Conservation (phyloP, 2,888 invertebrate species). For the Calameuta pallipes region DNA sequence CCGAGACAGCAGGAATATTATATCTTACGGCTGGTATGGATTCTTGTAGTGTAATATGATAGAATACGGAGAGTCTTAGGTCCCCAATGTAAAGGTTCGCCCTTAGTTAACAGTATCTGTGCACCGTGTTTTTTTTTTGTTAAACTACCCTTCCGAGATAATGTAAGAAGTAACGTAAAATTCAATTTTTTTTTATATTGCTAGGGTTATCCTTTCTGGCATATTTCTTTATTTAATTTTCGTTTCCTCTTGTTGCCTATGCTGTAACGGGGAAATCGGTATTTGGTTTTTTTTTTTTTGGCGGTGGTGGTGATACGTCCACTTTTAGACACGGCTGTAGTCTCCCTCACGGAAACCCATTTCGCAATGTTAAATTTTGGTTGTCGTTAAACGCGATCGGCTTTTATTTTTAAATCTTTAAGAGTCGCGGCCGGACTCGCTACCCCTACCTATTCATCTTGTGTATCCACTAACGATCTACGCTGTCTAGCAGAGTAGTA, state of each 20-base stretch:
- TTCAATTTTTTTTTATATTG: not conserved
- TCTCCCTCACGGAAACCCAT: slow-evolving; percentile 11
- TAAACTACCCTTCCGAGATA: not conserved
- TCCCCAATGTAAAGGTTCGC: not conserved
- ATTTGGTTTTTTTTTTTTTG: not conserved
- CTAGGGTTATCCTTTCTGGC: not conserved
- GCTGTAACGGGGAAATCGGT: not conserved
- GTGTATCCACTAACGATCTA: slow-evolving; percentile 41
- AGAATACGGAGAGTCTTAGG: not conserved
- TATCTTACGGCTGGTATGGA: not conserved
- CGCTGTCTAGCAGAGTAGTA: slow-evolving; percentile 46
- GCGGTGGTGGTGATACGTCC: slow-evolving; percentile 18
- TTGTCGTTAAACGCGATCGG: slow-evolving; percentile 22
- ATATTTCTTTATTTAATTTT: slow-evolving; percentile 5
- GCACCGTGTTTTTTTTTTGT: not conserved
- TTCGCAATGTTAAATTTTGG: slow-evolving; percentile 23
- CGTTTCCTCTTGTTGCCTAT: slow-evolving; percentile 8
- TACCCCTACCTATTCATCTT: slow-evolving; percentile 23
- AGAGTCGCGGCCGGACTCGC: slow-evolving; percentile 19
- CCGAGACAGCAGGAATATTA: not conserved
- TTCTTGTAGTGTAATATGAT: not conserved
- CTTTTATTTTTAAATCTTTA: not conserved
- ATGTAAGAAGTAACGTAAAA: not conserved
- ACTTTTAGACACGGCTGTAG: slow-evolving; percentile 19
- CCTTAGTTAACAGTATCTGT: not conserved